Percentiles rank a stretch among this genome's conserved stretches.
phyloP scores from a whole-genome alignment of 92 coral and sea anemone species.

The Phenganax subtilis region DNA sequence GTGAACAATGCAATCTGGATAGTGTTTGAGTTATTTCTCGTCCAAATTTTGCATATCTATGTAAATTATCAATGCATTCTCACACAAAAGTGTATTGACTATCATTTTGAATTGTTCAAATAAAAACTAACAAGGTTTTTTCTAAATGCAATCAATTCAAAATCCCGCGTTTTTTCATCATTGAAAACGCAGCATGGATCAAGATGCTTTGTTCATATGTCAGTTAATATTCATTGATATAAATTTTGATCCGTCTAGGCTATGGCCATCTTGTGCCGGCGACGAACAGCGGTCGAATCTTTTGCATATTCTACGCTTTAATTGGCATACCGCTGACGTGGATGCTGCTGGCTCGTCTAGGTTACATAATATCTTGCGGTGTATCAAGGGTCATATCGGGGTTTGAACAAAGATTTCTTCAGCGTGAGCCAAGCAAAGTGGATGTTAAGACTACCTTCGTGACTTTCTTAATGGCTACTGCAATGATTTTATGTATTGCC shows the following conservation, averaged over 20 bases:
- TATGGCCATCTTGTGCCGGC: conserved; percentile 99
- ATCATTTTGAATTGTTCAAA: too few species aligned
- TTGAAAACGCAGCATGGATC: too few species aligned
- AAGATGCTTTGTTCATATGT: neutral
- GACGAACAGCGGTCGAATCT: conserved; percentile 77
- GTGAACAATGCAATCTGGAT: conserved; percentile 91
- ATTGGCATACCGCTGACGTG: conserved; percentile 98
- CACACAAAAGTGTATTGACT: neutral
- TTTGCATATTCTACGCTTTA: conserved; percentile 87
- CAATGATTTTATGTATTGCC: conserved; percentile 82
- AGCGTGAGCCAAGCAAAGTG: conserved; percentile 55
- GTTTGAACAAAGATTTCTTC: conserved; percentile 52
- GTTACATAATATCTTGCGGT: conserved; percentile 68
- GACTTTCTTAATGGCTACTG: conserved; percentile 55
- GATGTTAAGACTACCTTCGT: conserved; percentile 62
- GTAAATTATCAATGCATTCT: neutral
- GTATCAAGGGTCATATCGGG: conserved; percentile 52
- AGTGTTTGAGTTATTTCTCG: conserved; percentile 49
- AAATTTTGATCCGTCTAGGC: conserved; percentile 44
- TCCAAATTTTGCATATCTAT: neutral
- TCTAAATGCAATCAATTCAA: too few species aligned
- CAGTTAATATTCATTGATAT: neutral
- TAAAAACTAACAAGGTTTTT: too few species aligned
- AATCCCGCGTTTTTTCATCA: too few species aligned
- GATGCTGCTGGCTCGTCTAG: conserved; percentile 93